phyloP scores from a whole-genome alignment of 2,888 invertebrate species.

The Melangyna quadrimaculata region DNA sequence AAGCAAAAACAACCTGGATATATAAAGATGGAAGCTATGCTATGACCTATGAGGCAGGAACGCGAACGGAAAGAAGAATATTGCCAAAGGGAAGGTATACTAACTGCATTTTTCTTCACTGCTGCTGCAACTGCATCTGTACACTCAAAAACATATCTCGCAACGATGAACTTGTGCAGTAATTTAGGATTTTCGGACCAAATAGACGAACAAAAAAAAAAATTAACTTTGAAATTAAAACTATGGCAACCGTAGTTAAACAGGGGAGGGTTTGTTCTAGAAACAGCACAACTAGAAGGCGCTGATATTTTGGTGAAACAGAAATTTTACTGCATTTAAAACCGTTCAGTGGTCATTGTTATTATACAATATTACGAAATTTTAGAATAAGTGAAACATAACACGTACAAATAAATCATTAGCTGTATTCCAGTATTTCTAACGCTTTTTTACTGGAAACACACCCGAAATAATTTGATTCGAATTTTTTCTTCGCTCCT shows the following conservation, averaged over 20 bases:
- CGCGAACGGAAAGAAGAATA: slow-evolving; percentile 14
- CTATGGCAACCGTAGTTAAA: not conserved
- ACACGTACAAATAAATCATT: too few relatives aligned
- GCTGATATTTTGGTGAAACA: not conserved
- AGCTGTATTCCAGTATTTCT: too few relatives aligned
- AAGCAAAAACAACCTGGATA: slow-evolving; percentile 12
- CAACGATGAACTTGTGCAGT: slow-evolving; percentile 66
- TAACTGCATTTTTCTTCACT: slow-evolving; percentile 42
- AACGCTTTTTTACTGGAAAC: too few relatives aligned
- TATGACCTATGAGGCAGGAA: not conserved
- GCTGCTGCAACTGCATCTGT: not conserved
- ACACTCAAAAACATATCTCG: slow-evolving; percentile 27
- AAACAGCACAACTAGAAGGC: not conserved
- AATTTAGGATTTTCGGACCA: slow-evolving; percentile 63
- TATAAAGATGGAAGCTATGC: slow-evolving; percentile 4
- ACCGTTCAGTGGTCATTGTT: too few relatives aligned
- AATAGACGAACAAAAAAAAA: slow-evolving; percentile 21
- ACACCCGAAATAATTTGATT: too few relatives aligned
- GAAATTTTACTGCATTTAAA: not conserved
- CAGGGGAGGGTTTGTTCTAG: not conserved
- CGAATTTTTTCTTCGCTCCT: too few relatives aligned
- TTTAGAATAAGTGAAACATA: too few relatives aligned
- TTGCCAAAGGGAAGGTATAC: slow-evolving; percentile 54
- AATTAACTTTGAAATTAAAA: not conserved
- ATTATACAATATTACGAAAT: too few relatives aligned